These are phyloP conservation scores for Anabas testudineus DNA, from an alignment of 2,797 vertebrate species.

Conservation along the genomic window DNA sequence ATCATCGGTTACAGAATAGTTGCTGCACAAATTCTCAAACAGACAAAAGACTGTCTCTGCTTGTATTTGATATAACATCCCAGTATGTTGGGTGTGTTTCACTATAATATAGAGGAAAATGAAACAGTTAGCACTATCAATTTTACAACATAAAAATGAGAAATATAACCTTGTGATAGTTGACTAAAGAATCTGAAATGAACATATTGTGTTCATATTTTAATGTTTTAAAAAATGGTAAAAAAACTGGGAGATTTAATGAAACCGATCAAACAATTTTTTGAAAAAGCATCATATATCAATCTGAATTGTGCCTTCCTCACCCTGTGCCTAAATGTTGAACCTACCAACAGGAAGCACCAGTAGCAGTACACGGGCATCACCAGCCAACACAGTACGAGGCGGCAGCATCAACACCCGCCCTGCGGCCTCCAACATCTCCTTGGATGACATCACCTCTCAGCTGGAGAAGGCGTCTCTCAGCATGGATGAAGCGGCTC, in stretches of 20 bases:
- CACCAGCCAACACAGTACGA: conserved; percentile 88
- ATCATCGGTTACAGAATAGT: not conserved
- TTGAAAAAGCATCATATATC: not conserved
- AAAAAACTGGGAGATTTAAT: not conserved
- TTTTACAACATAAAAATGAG: too few species aligned
- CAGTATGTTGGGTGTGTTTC: not conserved
- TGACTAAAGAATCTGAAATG: not conserved
- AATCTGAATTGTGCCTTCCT: not conserved
- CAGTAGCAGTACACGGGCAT: conserved; percentile 82
- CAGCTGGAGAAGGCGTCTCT: conserved; percentile 93
- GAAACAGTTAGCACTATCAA: too few species aligned
- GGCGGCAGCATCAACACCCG: conserved; percentile 81
- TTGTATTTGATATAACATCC: not conserved
- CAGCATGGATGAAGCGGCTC: conserved; percentile 97
- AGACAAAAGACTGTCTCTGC: not conserved
- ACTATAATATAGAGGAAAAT: not conserved
- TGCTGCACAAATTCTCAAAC: too few species aligned
- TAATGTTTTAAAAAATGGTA: too few species aligned
- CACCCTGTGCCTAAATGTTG: conserved; percentile 2
- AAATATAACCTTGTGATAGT: too few species aligned
- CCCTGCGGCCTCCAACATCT: conserved; percentile 89
- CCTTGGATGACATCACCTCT: conserved; percentile 97
- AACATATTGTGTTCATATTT: not conserved
- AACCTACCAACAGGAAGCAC: conserved; percentile 79
- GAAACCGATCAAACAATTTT: not conserved